Base-by-base conservation (phyloP, 2,797 vertebrate genomes). In the Leptatherina wallacei region DNA sequence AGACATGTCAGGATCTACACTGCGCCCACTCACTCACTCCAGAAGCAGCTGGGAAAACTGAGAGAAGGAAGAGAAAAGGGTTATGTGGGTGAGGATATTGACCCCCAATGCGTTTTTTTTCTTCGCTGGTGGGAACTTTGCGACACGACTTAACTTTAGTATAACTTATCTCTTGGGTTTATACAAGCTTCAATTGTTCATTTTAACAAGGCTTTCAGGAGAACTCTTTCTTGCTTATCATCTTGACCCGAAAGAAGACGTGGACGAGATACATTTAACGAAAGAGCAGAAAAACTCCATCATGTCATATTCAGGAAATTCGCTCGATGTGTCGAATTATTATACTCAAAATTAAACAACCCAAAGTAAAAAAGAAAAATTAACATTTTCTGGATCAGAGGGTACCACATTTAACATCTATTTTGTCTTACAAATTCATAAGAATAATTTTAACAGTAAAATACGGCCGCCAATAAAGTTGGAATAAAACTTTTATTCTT, bases 11-110 rank as follows among this genome's bases (percentile, higher is more conserved):
- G 75, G 75, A 82, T 72, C 80, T 77, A 58, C 78, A 57, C 75
- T 87, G 85, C 89, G 80, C 88, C 88, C 87, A 89, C 87, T 80
- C 85, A 79, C 77, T 80, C 78, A 77, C 69, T 73, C 80, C 81
- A 80, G 74, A 85, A 83, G 82, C 89, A 89, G 86, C 83, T 90
- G 88, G 70, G 67, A 63, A 73, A 66, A 75, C 20, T 52, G 61
- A 56, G 42, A 47, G 40, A 57, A 40, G 20, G 62, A 27, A 27
- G 24, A 27, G 61, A 61, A 71, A 61, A 30, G n/a, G 9, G 38
- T 9, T 9, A 24, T 63, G 75, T 57, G 60, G 22, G 47, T 56
- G 59, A 52, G 51, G 61, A 47, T 73, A 77, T 72, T 89, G 81
- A 90, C 88, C 78, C 78, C 78, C 57, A 62, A 44, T 82, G 85